These are phyloP conservation scores for Rhingia campestris DNA, from an alignment of 2,888 invertebrate species.

Conservation along the genomic window DNA sequence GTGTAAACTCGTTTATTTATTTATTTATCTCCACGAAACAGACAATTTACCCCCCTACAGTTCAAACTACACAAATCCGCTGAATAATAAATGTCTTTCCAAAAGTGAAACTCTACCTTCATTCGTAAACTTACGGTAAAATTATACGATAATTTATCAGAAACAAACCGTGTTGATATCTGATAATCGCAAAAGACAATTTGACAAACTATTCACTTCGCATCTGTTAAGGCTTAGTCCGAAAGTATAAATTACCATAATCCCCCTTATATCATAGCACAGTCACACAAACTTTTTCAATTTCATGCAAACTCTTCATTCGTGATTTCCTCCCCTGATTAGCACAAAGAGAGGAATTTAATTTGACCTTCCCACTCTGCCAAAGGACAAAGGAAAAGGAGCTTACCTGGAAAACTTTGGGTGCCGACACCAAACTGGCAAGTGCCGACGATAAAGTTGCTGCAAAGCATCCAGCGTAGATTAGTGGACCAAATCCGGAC, in stretches of 20 bases:
- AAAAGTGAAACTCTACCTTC: too few species aligned
- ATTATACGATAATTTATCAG: too few species aligned
- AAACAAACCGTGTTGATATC: neutral
- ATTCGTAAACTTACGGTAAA: too few species aligned
- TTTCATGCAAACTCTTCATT: neutral
- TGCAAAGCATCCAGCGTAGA: constrained; percentile 98
- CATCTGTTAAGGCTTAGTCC: neutral
- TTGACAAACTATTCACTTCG: neutral
- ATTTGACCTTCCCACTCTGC: neutral
- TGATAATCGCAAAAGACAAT: neutral
- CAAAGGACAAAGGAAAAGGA: constrained; percentile 5
- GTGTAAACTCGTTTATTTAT: too few species aligned
- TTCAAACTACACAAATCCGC: too few species aligned
- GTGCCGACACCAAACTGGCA: constrained; percentile 97
- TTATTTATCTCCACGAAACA: too few species aligned
- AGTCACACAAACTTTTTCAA: neutral
- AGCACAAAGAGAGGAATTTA: neutral
- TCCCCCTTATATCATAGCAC: neutral
- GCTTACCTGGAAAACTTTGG: constrained; percentile 92
- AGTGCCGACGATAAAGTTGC: constrained; percentile 98
- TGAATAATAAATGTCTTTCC: too few species aligned
- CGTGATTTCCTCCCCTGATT: neutral
- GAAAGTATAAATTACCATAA: constrained; percentile 32
- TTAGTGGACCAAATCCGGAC: constrained; percentile 93
- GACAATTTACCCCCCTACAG: too few species aligned